Base-by-base conservation (phyloP, 2,113 vertebrate genomes). In the Chionodraco myersi region DNA sequence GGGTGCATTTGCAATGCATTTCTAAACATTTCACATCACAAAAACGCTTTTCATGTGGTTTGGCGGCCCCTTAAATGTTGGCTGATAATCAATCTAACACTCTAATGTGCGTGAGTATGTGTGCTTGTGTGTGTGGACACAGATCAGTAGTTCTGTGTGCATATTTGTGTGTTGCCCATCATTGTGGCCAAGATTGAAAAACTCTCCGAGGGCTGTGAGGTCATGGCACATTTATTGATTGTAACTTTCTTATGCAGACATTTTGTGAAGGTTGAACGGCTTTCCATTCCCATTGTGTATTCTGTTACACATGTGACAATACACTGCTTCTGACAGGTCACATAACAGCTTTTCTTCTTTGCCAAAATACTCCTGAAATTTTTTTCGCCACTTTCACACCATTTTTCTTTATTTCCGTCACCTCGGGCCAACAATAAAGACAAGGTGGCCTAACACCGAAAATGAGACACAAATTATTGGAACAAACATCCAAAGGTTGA, bases 221-320 rank as follows among this genome's bases (percentile, higher is more conserved):
- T 89, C 85, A 84, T 52, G 75, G 80, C 57, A 73, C 80, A 71
- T 80, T 66, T 83, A 90, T 85, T 87, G 82, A 87, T 86, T 85
- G 58, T 45, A 84, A 82, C 83, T 87, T 89, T 82, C 67, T 77
- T 77, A 85, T 79, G 80, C 80, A 88, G 82, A 76, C 77, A 70
- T 79, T 81, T 80, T 49, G 62, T 83, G 64, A 86, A 84, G 85
- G 83, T 75, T 89, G 77, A 82, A 56, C 30, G 58, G 11, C 64
- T 79, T 86, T 72, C 64, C 63, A 77, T 83, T 79, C 62, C 73
- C 67, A 62, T 56, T 81, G 82, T 85, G 70, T 66, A 69, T 84
- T 85, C 10, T 77, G 63, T 68, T 82, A 64, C 60, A 75, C 70
- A 78, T 80, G 61, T 79, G 72, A 83, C 77, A 80, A 83, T 72